Base-by-base conservation (phyloP, 2,113 vertebrate genomes). In the Istiophorus platypterus region DNA sequence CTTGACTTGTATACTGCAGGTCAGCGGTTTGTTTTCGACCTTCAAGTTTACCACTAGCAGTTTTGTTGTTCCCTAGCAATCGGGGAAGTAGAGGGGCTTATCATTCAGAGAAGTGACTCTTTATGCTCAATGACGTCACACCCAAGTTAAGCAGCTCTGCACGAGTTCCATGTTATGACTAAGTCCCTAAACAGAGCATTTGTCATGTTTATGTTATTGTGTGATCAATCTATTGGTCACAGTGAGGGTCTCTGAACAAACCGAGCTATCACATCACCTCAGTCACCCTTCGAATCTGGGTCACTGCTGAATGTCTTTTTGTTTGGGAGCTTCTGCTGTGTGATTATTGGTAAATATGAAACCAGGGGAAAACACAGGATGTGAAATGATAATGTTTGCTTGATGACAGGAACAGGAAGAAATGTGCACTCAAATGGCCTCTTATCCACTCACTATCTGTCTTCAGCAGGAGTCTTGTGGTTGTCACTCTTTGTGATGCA, bases 331-430 rank as follows among this genome's bases (percentile, higher is more conserved):
- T 10, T 20, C 26, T 34, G 63, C 31, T 5, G 45, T 72, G 61
- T 56, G 73, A 63, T 86, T 78, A 72, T 84, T 84, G 78, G 69
- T 82, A 72, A 73, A 86, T 72, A 76, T 68, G 42, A 72, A 68
- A 68, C 41, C 0, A 12, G 42, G 9, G 51, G 39, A 45, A n/a
- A n/a, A 22, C 15, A 10, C 64, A 85, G 79, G 86, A 83, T 77
- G 82, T 84, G 56, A 65, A 70, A n/a, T 42, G 42, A 66, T 76
- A 9, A 27, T 73, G 51, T 47, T 62, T 73, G 70, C 41, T 34
- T 31, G 24, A 70, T 66, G 72, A 83, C 61, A 1, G 86, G 77
- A 85, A 92, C 62, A 42, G 65, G 80, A 90, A 75, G 80, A 81
- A 66, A 59, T 71, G 80, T 74, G 62, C 49, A 64, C 75, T 63